Percentiles rank a stretch among this genome's conserved stretches.
phyloP scores from a whole-genome alignment of 2,888 invertebrate species.

The Bruchidius siliquastri region DNA sequence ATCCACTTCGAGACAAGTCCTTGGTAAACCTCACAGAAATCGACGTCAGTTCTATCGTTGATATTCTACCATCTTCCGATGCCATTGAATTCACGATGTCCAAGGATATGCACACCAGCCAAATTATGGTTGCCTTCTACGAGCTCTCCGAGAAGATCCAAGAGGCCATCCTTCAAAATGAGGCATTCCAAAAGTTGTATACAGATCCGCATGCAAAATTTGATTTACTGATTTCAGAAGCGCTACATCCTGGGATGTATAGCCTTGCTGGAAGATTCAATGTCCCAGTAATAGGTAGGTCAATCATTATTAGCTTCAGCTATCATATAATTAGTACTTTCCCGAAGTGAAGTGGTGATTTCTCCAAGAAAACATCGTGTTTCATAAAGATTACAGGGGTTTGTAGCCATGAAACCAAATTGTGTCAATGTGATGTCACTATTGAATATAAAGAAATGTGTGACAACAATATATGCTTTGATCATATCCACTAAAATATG shows the following conservation, averaged over 20 bases:
- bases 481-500: no score
- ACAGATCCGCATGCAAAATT: slow-evolving; percentile 8
- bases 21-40: slow-evolving; percentile 45
- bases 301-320: no score
- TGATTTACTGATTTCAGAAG: slow-evolving; percentile 16
- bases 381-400: no score
- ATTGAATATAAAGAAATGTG: no score
- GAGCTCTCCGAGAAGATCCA: neutral
- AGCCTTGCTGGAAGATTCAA: slow-evolving; percentile 13
- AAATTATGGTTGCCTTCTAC: neutral
- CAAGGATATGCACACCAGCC: slow-evolving; percentile 1
- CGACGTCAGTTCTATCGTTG: slow-evolving; percentile 28
- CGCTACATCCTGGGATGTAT: slow-evolving; percentile 14
- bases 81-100: slow-evolving; percentile 6
- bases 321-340: no score
- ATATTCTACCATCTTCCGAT: neutral
- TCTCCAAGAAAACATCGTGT: no score
- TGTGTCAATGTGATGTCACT: no score
- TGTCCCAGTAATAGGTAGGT: slow-evolving; percentile 13
- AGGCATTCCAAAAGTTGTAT: slow-evolving; percentile 5
- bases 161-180: slow-evolving; percentile 2
- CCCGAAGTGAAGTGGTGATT: no score
- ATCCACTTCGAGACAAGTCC: slow-evolving; percentile 41
- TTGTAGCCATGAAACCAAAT: no score
- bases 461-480: no score